A percentile compares a stretch with the other conserved stretches of the same genome.
Evolutionary conservation across 2,797 vertebrate species (phyloP).

Genomic region (Emydoidea blandingii): DNA sequence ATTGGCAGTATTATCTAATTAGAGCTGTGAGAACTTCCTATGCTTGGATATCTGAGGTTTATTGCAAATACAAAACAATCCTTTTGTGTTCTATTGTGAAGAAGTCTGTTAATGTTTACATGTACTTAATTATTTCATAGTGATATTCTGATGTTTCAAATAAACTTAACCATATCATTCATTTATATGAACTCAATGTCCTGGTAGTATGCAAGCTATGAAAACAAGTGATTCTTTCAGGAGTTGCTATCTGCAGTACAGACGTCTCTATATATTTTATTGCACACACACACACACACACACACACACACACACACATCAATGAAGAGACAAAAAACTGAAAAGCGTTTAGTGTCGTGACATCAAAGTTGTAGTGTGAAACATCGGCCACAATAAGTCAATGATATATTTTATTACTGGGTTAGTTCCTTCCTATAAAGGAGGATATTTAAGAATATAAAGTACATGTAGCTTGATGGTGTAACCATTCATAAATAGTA

Average conservation of each 20-base stretch:
- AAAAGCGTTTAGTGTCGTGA: not conserved
- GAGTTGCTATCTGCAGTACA: not conserved
- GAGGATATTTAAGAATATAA: rapidly evolving
- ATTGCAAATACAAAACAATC: constrained; percentile 18
- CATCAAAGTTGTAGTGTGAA: not conserved
- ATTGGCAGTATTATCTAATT: not conserved
- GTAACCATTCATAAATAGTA: not conserved
- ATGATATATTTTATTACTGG: not conserved
- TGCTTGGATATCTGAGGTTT: not conserved
- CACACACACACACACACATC: not conserved
- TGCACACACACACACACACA: not conserved
- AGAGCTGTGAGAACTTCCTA: not conserved
- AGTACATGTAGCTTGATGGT: rapidly evolving
- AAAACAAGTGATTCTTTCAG: not conserved
- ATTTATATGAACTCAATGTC: not conserved
- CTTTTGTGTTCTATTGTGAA: not conserved
- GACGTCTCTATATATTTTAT: not conserved
- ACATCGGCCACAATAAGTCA: not conserved
- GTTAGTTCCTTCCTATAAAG: not conserved
- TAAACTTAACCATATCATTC: not conserved
- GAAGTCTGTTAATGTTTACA: not conserved
- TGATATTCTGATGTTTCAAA: not conserved
- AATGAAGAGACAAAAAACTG: not conserved
- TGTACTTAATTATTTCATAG: not conserved
- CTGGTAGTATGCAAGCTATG: not conserved